Base-by-base conservation (phyloP, 2,797 vertebrate genomes). In the Myotis vivesi region DNA sequence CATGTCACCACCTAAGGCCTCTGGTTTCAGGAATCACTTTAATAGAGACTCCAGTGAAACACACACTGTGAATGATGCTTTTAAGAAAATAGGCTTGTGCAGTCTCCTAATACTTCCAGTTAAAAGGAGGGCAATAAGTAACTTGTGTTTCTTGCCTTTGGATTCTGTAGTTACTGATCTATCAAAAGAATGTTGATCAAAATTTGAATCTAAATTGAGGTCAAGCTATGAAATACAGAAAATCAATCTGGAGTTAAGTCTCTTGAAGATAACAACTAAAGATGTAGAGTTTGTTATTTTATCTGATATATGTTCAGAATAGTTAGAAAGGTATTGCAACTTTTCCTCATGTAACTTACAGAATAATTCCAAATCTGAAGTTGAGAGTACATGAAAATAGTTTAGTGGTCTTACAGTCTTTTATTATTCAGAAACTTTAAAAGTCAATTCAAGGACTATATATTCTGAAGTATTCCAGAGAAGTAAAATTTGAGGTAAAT, bases 121-220 rank as follows among this genome's bases (percentile, higher is more conserved):
- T 89, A 25, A 71, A 71, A 68, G 13, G 51, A 36, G 10, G 19
- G 11, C 7, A 12, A 22, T 30, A 13, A 44, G 6, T 64, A 51
- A 23, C 10, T 51, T 59, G 1, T 57, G 17, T 73, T 85, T 83
- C 41, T 91, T 3, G 7, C 36, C 44, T 17, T 79, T 38, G 38
- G 4, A 36, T 79, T 62, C 12, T 71, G 2, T 46, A 66, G 23
- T 28, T 76, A 84, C 3, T 53, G 46, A 81, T 30, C 41, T 93
- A 81, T 49, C 33, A 62, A 81, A 90, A 72, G 16, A 90, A 36
- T 53, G 46, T 13, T 68, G 62, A 83, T 72, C 41, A 84, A 92
- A 88, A 66, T 85, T 71, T 84, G 59, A 92, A 87, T 66, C 6
- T 80, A 90, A 88, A 89, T 55, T 79, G 38, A 76, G 12, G 25